Percentiles rank a stretch among this genome's conserved stretches.
These are phyloP conservation scores for honey bee (Apis mellifera) DNA, from an alignment of 1,140 invertebrate genomes.

Conservation along the genomic window DNA sequence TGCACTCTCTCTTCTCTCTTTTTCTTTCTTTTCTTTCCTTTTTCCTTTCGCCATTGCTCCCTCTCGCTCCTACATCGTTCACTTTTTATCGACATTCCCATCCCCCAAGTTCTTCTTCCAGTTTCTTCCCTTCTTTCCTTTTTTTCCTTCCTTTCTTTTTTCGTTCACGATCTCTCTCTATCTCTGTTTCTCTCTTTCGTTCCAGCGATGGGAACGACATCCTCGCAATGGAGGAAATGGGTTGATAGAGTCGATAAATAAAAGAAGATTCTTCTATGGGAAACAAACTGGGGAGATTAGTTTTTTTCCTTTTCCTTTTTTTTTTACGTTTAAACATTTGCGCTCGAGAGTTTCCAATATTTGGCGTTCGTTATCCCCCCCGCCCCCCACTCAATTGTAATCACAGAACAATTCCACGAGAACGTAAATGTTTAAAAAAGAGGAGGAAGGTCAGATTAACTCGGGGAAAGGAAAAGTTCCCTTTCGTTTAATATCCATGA, in stretches of 20 bases:
- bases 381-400: too few relatives aligned
- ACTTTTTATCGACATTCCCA: conserved; percentile 13
- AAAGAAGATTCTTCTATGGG: not conserved
- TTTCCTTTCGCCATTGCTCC: not conserved
- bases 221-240: not conserved
- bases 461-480: too few relatives aligned
- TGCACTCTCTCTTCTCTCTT: too few relatives aligned
- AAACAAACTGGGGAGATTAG: not conserved
- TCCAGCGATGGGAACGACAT: conserved; percentile 6
- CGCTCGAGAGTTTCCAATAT: too few relatives aligned
- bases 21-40: not conserved
- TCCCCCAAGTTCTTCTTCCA: not conserved
- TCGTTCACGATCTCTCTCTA: not conserved
- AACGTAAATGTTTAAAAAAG: too few relatives aligned
- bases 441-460: too few relatives aligned
- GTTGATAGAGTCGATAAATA: conserved; percentile 17
- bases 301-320: not conserved
- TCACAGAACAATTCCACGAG: too few relatives aligned
- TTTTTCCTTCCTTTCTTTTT: not conserved
- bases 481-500: not conserved
- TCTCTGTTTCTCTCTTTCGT: conserved; percentile 1
- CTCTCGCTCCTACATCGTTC: not conserved
- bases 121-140: not conserved
- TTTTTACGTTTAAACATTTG: too few relatives aligned
- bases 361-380: too few relatives aligned